Conservation (phyloP, 2,888 invertebrate species). For the Liposcelis brunnea region DNA sequence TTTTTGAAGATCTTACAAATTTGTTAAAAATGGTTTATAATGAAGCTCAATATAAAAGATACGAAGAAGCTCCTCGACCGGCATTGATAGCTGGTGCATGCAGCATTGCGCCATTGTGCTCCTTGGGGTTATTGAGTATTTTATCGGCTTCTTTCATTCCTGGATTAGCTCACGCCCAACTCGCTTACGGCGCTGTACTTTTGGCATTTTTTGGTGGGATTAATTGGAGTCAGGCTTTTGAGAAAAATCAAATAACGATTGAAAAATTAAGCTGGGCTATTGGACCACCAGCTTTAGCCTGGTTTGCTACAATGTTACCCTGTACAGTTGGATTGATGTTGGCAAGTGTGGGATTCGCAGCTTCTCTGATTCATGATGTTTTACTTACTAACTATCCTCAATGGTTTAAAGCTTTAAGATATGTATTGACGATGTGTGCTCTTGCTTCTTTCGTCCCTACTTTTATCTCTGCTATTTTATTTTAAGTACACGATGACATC, state of each 20-base stretch:
- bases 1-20: background rate
- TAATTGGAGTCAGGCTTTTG: slow-evolving; percentile 24
- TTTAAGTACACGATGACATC: too few species aligned
- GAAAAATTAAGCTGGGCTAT: slow-evolving; percentile 18
- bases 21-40: background rate
- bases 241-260: slow-evolving; percentile 15
- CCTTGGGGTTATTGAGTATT: slow-evolving; percentile 18
- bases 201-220: slow-evolving; percentile 28
- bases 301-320: slow-evolving; percentile 23
- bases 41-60: slow-evolving; percentile 7
- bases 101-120: slow-evolving; percentile 20
- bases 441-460: slow-evolving; percentile 24
- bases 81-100: slow-evolving; percentile 19
- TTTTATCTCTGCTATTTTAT: slow-evolving; percentile 5
- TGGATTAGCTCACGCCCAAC: slow-evolving; percentile 21
- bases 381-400: slow-evolving; percentile 24
- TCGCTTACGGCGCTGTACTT: slow-evolving; percentile 26
- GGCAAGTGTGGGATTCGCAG: slow-evolving; percentile 22
- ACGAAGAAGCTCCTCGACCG: slow-evolving; percentile 16
- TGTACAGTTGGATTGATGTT: slow-evolving; percentile 20
- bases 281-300: slow-evolving; percentile 24
- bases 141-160: slow-evolving; percentile 18
- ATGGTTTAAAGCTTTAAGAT: slow-evolving; percentile 27
- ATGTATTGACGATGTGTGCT: slow-evolving; percentile 24
- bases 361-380: slow-evolving; percentile 24